Percentiles rank a stretch among this genome's conserved stretches.
These are phyloP conservation scores for Aleiodes leptofemur DNA, from an alignment of 2,888 invertebrate genomes.

Conservation along the genomic window DNA sequence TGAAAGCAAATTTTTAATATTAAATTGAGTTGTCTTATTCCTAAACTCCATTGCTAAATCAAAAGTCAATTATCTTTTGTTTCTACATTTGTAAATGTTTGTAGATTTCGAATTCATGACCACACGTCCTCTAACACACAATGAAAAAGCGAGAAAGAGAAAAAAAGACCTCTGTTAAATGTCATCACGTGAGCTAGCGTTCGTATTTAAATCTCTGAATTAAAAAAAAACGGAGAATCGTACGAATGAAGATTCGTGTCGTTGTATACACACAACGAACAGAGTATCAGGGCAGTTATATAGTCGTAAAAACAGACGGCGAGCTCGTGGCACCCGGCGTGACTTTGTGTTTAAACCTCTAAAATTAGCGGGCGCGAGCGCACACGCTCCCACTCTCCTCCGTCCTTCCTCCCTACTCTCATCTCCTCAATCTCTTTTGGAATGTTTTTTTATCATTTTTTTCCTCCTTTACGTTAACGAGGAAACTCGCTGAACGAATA, in stretches of 20 bases:
- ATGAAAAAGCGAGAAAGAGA: no score
- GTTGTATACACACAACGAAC: background rate
- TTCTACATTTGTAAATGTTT: no score
- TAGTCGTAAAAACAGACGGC: constrained; percentile 40
- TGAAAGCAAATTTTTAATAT: no score
- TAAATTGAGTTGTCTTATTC: no score
- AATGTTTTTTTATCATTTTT: constrained; percentile 41
- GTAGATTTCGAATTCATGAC: no score
- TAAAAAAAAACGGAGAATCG: background rate
- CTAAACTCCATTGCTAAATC: no score
- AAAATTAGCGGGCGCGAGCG: constrained; percentile 44
- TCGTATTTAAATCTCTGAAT: background rate
- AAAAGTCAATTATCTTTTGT: no score
- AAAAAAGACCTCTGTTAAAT: no score
- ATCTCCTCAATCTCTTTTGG: constrained; percentile 32
- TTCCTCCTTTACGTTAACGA: constrained; percentile 31
- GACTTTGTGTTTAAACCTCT: constrained; percentile 46
- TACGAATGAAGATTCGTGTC: constrained; percentile 3
- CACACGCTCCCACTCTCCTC: constrained; percentile 16
- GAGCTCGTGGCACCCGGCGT: constrained; percentile 42
- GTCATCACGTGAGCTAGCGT: no score
- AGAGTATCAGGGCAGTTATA: constrained; percentile 22
- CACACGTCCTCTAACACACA: no score
- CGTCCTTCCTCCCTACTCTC: background rate
- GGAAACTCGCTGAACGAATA: background rate